Evolutionary conservation across 1,140 invertebrate genomes (phyloP).

Genomic region (Holotrichia oblita): DNA sequence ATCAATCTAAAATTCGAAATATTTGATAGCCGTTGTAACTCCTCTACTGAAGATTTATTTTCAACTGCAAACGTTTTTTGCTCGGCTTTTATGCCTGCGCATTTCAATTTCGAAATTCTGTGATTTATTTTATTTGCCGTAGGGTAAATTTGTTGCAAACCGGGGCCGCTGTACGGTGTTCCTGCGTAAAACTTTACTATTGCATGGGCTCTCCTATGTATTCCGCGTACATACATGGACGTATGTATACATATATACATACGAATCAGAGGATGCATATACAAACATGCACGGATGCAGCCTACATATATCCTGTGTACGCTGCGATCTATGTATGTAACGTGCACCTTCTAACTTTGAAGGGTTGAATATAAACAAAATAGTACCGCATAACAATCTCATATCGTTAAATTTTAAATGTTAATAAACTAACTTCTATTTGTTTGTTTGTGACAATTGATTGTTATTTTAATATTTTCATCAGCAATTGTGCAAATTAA

Average conservation of each 20-base stretch:
- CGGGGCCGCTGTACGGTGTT: constrained; percentile 20
- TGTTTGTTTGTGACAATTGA: too few relatives aligned
- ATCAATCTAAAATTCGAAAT: constrained; percentile 44
- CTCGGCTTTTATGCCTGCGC: constrained; percentile 37
- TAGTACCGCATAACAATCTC: too few relatives aligned
- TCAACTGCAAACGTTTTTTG: constrained; percentile 41
- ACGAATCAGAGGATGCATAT: neutral
- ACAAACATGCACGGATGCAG: neutral
- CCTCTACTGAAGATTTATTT: constrained; percentile 42
- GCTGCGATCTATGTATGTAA: neutral
- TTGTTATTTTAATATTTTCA: too few relatives aligned
- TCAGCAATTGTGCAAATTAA: too few relatives aligned
- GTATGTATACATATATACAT: constrained; percentile 1
- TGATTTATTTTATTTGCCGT: constrained; percentile 43
- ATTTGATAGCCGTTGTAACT: constrained; percentile 43
- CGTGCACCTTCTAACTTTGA: neutral
- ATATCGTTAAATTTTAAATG: too few relatives aligned
- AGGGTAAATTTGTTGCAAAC: constrained; percentile 39
- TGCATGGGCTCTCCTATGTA: neutral
- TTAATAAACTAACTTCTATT: too few relatives aligned
- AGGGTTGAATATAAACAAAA: neutral
- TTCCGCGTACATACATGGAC: constrained; percentile 16
- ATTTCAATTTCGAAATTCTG: constrained; percentile 42
- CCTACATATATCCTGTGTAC: neutral
- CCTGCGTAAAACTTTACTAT: constrained; percentile 32